These are phyloP conservation scores for Cecidostiba fungosa DNA, from an alignment of 2,888 invertebrate genomes.

Conservation along the genomic window DNA sequence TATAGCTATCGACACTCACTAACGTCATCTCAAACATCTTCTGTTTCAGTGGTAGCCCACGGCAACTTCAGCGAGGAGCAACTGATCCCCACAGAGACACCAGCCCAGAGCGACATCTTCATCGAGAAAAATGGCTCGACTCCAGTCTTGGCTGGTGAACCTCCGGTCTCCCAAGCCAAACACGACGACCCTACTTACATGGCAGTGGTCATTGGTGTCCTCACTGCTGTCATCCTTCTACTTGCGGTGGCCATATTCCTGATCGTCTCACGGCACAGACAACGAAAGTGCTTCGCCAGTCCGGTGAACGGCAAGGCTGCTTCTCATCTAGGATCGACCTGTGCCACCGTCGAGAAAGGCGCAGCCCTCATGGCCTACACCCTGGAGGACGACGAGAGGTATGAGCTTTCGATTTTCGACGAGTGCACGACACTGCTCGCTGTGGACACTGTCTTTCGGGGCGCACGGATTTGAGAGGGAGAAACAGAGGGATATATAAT, in stretches of 20 bases:
- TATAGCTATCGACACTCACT: not conserved
- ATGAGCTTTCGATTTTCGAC: constrained; percentile 64
- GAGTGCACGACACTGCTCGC: constrained; percentile 60
- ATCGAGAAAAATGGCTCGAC: constrained; percentile 78
- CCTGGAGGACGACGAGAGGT: constrained; percentile 79
- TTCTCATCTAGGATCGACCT: constrained; percentile 78
- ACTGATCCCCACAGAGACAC: constrained; percentile 81
- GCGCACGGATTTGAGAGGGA: constrained; percentile 16
- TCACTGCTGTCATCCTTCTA: constrained; percentile 88
- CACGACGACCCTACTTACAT: constrained; percentile 88
- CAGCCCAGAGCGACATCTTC: constrained; percentile 81
- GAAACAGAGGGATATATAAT: not conserved
- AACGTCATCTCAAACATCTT: not conserved
- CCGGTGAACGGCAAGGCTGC: constrained; percentile 85
- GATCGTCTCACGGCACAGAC: constrained; percentile 86
- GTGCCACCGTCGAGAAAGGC: constrained; percentile 80
- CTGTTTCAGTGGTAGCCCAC: constrained; percentile 83
- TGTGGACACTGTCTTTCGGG: constrained; percentile 43
- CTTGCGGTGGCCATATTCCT: constrained; percentile 88
- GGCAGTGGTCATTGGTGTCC: constrained; percentile 89
- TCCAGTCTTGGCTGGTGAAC: constrained; percentile 79
- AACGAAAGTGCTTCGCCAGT: constrained; percentile 88
- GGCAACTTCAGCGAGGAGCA: constrained; percentile 88
- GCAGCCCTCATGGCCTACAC: constrained; percentile 79
- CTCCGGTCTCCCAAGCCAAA: constrained; percentile 85